Base-by-base conservation (phyloP, 2,797 vertebrate species). In the Molossus alvarezi region DNA sequence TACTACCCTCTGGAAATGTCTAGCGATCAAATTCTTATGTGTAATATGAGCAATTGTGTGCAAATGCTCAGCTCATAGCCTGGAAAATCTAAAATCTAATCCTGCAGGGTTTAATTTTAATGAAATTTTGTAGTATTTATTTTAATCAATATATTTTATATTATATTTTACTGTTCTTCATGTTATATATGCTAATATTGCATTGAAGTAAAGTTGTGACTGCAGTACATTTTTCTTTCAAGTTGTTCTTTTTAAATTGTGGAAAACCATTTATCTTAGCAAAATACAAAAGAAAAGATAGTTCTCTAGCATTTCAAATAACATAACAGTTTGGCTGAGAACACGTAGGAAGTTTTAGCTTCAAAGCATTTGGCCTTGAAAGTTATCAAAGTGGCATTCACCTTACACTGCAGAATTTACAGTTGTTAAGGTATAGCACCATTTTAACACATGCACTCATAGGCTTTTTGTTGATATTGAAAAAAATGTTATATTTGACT, bases 401-500 rank as follows among this genome's bases (percentile, higher is more conserved):
- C 21, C 25, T 15, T 51, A 27, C 5, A 57, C n/a, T 27, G 21
- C 45, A 67, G 33, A 25, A 51, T 75, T 79, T 72, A 62, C 20
- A 75, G 58, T 71, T 81, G 58, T 81, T 48, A 65, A 94, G 76
- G 12, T 88, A 88, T 77, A 20, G 58, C 90, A 57, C 88, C 86
- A 3, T 88, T 88, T 96, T 94, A 94, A 84, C 94, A 93, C 83
- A 83, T 80, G 75, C 81, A 85, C 17, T 90, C 64, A 45, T 25
- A 25, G 15, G 8, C 13, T 20, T 67, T 51, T 92, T 93, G 82
- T 77, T 83, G 90, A 71, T 94, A 62, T 95, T 90, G 88, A 91
- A 67, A 76, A 85, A 93, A 97, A 92, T 93, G 87, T 95, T 88
- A 73, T 80, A 88, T 83, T 62, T 88, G 77, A 95, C 77, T 97